Conservation (phyloP, 2,888 invertebrate genomes). For the Hofmannophila pseudospretella region DNA sequence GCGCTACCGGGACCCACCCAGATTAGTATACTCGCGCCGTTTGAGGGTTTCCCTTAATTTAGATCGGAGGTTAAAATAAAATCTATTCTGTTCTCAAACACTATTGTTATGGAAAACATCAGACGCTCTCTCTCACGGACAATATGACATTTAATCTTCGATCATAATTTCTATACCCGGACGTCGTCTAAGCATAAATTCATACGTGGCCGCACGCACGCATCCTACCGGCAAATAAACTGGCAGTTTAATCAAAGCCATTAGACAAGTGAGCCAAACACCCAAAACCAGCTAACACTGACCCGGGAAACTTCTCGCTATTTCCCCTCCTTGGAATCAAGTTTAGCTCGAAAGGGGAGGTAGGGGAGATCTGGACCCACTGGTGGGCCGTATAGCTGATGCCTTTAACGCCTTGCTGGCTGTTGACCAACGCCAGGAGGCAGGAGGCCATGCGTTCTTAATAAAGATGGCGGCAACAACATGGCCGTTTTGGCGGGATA, state of each 20-base stretch:
- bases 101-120: neutral
- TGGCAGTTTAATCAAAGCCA: constrained; percentile 77
- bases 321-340: constrained; percentile 26
- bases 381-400: constrained; percentile 67
- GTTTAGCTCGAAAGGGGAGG: constrained; percentile 22
- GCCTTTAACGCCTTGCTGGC: constrained; percentile 77
- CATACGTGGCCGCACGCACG: constrained; percentile 71
- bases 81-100: too few species aligned
- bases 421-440: constrained; percentile 73
- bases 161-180: constrained; percentile 62
- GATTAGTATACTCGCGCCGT: too few species aligned
- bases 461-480: constrained; percentile 69
- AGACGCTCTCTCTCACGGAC: constrained; percentile 12
- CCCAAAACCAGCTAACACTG: constrained; percentile 45
- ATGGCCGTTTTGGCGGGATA: constrained; percentile 56
- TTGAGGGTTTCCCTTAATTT: too few species aligned
- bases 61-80: too few species aligned
- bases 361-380: constrained; percentile 41
- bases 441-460: constrained; percentile 71
- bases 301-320: constrained; percentile 39
- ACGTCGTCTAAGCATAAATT: constrained; percentile 71
- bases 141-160: constrained; percentile 47
- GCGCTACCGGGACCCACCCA: too few species aligned
- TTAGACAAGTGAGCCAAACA: constrained; percentile 76
- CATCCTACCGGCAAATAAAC: constrained; percentile 76